These are phyloP conservation scores for Glaucopsyche alexis DNA, from an alignment of 2,888 invertebrate species.

Conservation along the genomic window DNA sequence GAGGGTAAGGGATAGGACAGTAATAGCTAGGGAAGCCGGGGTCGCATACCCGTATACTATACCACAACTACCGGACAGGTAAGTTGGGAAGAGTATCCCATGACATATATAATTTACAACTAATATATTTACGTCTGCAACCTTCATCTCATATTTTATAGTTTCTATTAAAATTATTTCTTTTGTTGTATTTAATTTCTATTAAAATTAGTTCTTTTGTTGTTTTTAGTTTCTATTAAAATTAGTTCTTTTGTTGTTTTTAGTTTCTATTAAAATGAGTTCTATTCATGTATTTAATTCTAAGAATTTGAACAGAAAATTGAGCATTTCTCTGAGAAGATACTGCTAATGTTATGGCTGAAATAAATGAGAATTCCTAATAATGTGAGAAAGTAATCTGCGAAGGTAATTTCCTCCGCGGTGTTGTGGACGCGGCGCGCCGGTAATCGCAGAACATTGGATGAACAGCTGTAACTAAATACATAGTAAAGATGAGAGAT, in stretches of 20 bases:
- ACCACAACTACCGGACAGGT: too few species aligned
- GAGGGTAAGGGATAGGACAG: too few species aligned
- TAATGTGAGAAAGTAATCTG: neutral
- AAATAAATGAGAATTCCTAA: neutral
- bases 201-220: too few species aligned
- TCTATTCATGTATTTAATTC: neutral
- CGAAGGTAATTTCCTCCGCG: neutral
- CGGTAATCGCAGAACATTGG: neutral
- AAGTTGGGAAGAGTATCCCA: too few species aligned
- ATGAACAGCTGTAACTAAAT: neutral
- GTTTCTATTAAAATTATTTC: too few species aligned
- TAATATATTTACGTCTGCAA: neutral
- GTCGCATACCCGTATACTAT: too few species aligned
- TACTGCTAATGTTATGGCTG: conserved; percentile 1
- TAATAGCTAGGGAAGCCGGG: too few species aligned
- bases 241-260: neutral
- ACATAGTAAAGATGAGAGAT: too few species aligned
- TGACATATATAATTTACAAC: too few species aligned
- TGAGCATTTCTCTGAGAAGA: neutral
- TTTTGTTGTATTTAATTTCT: too few species aligned
- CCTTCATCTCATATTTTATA: neutral
- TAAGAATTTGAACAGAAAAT: neutral
- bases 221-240: neutral
- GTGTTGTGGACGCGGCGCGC: too few species aligned
- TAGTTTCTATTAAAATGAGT: neutral